Base-by-base conservation (phyloP, 2,113 vertebrate genomes). In the Epinephelus cyanopodus region DNA sequence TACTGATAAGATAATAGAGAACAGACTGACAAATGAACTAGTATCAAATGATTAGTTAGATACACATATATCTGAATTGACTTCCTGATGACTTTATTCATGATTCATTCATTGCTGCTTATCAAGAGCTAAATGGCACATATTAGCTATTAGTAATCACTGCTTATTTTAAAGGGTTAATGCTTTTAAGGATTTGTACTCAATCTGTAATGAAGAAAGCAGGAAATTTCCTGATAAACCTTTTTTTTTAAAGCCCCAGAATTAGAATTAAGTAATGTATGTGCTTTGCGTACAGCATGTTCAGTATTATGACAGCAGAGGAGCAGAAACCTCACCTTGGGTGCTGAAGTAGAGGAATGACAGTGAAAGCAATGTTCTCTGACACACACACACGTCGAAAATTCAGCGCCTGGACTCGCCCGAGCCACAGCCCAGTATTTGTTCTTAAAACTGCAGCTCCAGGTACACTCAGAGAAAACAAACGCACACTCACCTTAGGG, bases 401-500 rank as follows among this genome's bases (percentile, higher is more conserved):
- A 80, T 29, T 21, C 84, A 79, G 54, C 15, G 87, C 81, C 79
- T 57, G 21, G 85, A 86, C 90, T 85, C 66, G 91, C 87, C 88
- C 45, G 8, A 79, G 83, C 82, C 83, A 80, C 88, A 87, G 68
- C 91, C 85, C 70, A 64, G 48, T 83, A 47, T 81, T 83, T 90
- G 89, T 89, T 74, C 84, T 88, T 37, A 68, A 88, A 84, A 79
- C 77, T 45, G 74, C 80, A 83, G 87, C 76, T 58, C 70, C 88
- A 82, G 85, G 84, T 92, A 83, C 25, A 70, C 58, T 48, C 5
- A 39, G 57, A 6, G 39, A 61, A 33, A 77, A 50, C 45, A 58
- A 42, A 60, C 8, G 2, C 68, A 80, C 73, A 80, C 60, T 75
- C 77, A 87, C 78, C 77, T 77, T n/a, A 85, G 74, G 91, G 90